Conservation (phyloP, 2,888 invertebrate genomes). For the Leucozona laternaria region DNA sequence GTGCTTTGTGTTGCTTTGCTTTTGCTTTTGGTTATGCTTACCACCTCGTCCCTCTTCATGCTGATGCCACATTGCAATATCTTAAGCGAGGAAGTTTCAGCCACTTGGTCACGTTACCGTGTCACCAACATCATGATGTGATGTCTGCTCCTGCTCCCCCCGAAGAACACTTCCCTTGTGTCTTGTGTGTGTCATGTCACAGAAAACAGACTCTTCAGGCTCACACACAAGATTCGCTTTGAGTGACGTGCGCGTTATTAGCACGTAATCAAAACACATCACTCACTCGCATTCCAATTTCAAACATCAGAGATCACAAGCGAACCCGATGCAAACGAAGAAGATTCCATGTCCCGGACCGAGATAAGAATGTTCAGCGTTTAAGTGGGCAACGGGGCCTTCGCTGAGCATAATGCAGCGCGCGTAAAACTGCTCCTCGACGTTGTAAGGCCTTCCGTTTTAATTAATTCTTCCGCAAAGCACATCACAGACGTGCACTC, state of each 20-base stretch:
- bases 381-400: constrained; percentile 45
- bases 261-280: constrained; percentile 76
- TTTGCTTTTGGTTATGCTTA: constrained; percentile 9
- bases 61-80: constrained; percentile 55
- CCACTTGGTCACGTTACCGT: constrained; percentile 76
- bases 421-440: constrained; percentile 32
- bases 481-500: constrained; percentile 14
- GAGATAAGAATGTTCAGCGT: constrained; percentile 63
- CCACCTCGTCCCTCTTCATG: neutral
- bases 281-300: constrained; percentile 52
- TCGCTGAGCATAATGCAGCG: constrained; percentile 21
- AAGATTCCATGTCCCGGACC: constrained; percentile 50
- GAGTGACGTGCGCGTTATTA: constrained; percentile 74
- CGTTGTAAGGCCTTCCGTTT: constrained; percentile 48
- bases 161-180: constrained; percentile 15
- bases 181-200: constrained; percentile 53
- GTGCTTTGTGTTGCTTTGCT: constrained; percentile 40
- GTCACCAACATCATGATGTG: constrained; percentile 55
- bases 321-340: constrained; percentile 61
- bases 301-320: constrained; percentile 46
- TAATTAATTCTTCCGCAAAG: constrained; percentile 54
- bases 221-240: constrained; percentile 56
- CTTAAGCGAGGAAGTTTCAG: constrained; percentile 64
- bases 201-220: constrained; percentile 57
- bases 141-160: neutral